Evolutionary conservation across 1,140 invertebrate genomes (phyloP).

Genomic region (Drosophila ambigua): DNA sequence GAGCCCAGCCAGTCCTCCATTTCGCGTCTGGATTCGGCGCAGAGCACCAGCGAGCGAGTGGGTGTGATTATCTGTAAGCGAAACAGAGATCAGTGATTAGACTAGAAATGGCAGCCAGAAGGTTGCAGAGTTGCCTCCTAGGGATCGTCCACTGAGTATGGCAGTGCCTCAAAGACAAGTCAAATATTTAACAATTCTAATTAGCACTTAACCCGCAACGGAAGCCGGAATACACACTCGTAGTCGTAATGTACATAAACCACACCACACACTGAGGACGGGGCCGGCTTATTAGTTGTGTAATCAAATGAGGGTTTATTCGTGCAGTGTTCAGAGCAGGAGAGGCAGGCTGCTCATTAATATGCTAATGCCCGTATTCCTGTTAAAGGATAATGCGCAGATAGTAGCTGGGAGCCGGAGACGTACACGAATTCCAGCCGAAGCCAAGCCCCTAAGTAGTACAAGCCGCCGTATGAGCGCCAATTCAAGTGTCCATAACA

Average conservation of each 20-base stretch:
- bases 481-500: constrained; percentile 12
- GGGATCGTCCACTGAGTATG: not conserved
- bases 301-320: constrained; percentile 59
- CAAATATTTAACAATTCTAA: constrained; percentile 10
- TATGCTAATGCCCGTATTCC: constrained; percentile 53
- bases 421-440: constrained; percentile 34
- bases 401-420: constrained; percentile 28
- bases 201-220: constrained; percentile 8
- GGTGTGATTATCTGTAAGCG: constrained; percentile 93
- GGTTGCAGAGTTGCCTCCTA: not conserved
- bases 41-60: constrained; percentile 92
- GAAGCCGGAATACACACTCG: not conserved
- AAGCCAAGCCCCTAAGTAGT: constrained; percentile 41
- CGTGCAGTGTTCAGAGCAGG: constrained; percentile 35
- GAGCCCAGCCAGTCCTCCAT: constrained; percentile 96
- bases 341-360: constrained; percentile 46
- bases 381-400: constrained; percentile 51
- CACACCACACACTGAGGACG: not conserved
- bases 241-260: no score
- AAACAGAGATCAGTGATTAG: not conserved
- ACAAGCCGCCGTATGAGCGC: constrained; percentile 14
- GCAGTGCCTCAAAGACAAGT: no score
- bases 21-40: constrained; percentile 91
- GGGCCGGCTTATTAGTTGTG: constrained; percentile 54
- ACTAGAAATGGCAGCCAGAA: no score